Conservation (phyloP, 2,113 vertebrate species). For the Percopsis transmontana region DNA sequence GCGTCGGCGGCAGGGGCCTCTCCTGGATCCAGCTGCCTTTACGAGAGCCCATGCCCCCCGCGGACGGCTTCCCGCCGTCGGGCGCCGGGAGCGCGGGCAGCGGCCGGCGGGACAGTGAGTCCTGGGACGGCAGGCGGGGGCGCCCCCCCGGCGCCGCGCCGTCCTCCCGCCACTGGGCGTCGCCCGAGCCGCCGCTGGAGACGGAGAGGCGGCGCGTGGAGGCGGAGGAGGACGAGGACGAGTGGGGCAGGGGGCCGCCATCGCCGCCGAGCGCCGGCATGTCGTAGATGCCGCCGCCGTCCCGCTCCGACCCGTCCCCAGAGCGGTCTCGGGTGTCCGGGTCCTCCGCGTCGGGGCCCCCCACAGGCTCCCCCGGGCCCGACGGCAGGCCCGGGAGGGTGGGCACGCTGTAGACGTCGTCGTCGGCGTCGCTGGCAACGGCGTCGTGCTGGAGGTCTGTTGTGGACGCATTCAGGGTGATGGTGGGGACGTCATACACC, state of each 20-base stretch:
- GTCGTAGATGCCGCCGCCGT: slow-evolving; percentile 86
- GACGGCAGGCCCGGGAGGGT: slow-evolving; percentile 76
- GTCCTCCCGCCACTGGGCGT: slow-evolving; percentile 71
- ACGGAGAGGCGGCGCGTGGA: slow-evolving; percentile 72
- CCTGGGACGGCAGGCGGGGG: slow-evolving; percentile 84
- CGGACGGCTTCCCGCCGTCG: slow-evolving; percentile 79
- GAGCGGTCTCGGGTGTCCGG: slow-evolving; percentile 31
- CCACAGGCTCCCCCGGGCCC: slow-evolving; percentile 66
- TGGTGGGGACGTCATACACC: slow-evolving; percentile 87
- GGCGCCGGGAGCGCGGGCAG: slow-evolving; percentile 85
- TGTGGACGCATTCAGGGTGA: slow-evolving; percentile 58
- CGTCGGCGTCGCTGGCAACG: slow-evolving; percentile 60
- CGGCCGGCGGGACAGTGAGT: slow-evolving; percentile 86
- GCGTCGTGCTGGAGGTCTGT: slow-evolving; percentile 62
- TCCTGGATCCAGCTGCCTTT: slow-evolving; percentile 91
- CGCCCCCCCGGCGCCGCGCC: slow-evolving; percentile 78
- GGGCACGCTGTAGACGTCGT: slow-evolving; percentile 80
- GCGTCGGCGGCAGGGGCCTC: slow-evolving; percentile 86
- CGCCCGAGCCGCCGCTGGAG: slow-evolving; percentile 79
- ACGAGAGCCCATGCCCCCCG: slow-evolving; percentile 80
- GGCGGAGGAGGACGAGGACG: slow-evolving; percentile 58
- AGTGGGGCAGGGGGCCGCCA: slow-evolving; percentile 53
- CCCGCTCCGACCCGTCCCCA: slow-evolving; percentile 56
- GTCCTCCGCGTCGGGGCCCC: slow-evolving; percentile 70
- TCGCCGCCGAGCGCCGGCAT: slow-evolving; percentile 80